Conservation (phyloP, 1,140 invertebrate genomes). For the Calliphora vicina region DNA sequence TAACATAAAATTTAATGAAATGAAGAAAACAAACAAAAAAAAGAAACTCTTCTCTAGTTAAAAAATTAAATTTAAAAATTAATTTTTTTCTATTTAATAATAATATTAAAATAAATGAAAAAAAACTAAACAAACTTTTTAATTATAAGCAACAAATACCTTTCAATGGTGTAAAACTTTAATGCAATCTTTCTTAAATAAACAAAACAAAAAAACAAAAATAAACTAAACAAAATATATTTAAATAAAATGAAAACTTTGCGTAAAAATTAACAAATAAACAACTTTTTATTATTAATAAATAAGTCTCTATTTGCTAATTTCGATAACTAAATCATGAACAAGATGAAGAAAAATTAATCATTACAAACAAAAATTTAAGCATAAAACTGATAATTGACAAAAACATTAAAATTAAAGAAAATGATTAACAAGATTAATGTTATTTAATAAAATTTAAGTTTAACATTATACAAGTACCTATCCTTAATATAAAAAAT, state of each 20-base stretch:
- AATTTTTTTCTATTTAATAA: slow-evolving; percentile 29
- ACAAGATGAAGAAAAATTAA: not conserved
- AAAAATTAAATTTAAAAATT: slow-evolving; percentile 27
- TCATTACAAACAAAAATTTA: not conserved
- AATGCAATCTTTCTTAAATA: slow-evolving; percentile 35
- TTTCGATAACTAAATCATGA: not conserved
- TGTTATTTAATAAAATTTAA: slow-evolving; percentile 37
- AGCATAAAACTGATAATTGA: slow-evolving; percentile 18
- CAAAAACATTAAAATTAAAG: slow-evolving; percentile 5
- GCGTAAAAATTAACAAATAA: not conserved
- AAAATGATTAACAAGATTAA: not conserved
- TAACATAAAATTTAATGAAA: slow-evolving; percentile 10
- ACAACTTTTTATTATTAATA: slow-evolving; percentile 20
- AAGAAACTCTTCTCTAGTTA: slow-evolving; percentile 21
- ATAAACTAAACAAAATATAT: not conserved
- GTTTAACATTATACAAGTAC: slow-evolving; percentile 43
- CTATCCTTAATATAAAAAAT: slow-evolving; percentile 41
- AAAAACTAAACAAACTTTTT: slow-evolving; percentile 7
- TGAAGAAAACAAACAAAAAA: not conserved
- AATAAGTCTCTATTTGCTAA: slow-evolving; percentile 33
- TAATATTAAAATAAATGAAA: slow-evolving; percentile 24
- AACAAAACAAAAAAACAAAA: slow-evolving; percentile 21
- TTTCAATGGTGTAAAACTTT: slow-evolving; percentile 38
- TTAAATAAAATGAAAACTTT: slow-evolving; percentile 17
- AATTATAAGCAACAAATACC: slow-evolving; percentile 33